These are phyloP conservation scores for Palythoa grandiflora DNA, from an alignment of 92 coral and sea anemone species.

Conservation along the genomic window DNA sequence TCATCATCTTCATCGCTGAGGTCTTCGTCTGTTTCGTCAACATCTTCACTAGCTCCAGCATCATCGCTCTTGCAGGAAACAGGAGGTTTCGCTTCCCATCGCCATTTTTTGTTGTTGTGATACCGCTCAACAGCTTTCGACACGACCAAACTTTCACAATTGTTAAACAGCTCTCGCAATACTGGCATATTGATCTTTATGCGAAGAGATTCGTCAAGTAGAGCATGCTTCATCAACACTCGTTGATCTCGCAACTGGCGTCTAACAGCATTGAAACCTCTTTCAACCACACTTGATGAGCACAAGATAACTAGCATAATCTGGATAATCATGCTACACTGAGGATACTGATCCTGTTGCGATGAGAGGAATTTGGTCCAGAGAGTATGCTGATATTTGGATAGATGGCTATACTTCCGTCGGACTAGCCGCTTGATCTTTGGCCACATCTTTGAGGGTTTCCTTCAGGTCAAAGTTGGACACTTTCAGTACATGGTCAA, in stretches of 20 bases:
- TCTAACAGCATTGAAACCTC: conserved; percentile 47
- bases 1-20: conserved; percentile 46
- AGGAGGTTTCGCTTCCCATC: conserved; percentile 45
- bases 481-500: conserved; percentile 38
- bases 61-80: conserved; percentile 35
- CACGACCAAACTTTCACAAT: conserved; percentile 49
- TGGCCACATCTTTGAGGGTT: conserved; percentile 40
- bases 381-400: conserved; percentile 41
- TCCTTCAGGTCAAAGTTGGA: conserved; percentile 43
- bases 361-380: conserved; percentile 42
- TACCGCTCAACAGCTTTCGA: conserved; percentile 49
- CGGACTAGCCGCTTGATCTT: conserved; percentile 43
- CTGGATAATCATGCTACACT: conserved; percentile 43
- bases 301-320: conserved; percentile 41
- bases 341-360: conserved; percentile 43
- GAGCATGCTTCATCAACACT: conserved; percentile 49
- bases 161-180: conserved; percentile 46
- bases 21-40: conserved; percentile 53
- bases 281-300: conserved; percentile 45
- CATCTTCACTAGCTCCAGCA: conserved; percentile 52
- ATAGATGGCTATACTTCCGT: conserved; percentile 36
- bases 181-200: conserved; percentile 43
- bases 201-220: conserved; percentile 45
- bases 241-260: conserved; percentile 44
- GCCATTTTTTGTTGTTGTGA: conserved; percentile 47